These are phyloP conservation scores for Axis porcinus DNA, from an alignment of 2,113 vertebrate genomes.

Conservation along the genomic window DNA sequence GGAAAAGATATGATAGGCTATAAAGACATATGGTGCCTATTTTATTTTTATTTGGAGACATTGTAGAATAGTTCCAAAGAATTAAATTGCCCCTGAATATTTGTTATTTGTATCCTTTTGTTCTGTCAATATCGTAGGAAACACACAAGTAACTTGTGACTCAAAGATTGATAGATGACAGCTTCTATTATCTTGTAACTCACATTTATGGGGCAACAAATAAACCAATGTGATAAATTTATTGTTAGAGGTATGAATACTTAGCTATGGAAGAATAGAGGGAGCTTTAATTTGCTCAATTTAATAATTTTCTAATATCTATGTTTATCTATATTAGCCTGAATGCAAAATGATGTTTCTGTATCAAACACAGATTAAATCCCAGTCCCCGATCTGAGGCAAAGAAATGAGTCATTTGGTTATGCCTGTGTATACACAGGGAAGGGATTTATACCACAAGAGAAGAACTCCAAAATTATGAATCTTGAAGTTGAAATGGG, in stretches of 20 bases:
- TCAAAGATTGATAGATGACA: not conserved
- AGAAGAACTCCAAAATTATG: not conserved
- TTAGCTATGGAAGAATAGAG: not conserved
- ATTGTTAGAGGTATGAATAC: not conserved
- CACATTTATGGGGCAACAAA: not conserved
- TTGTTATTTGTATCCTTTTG: not conserved
- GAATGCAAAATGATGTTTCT: not conserved
- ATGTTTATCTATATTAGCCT: not conserved
- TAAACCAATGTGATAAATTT: not conserved
- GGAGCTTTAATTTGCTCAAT: not conserved
- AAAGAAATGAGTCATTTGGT: not conserved
- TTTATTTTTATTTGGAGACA: conserved; percentile 10
- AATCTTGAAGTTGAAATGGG: not conserved
- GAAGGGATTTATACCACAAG: not conserved
- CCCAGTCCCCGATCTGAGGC: not conserved
- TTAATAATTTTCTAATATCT: not conserved
- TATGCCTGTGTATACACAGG: not conserved
- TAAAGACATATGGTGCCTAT: not conserved
- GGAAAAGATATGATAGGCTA: not conserved
- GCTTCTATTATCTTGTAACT: not conserved
- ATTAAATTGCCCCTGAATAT: not conserved
- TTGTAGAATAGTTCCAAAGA: not conserved
- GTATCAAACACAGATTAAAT: not conserved
- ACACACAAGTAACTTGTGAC: not conserved
- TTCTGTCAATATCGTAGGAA: not conserved